Conservation (phyloP, 1,140 invertebrate genomes). For the Tachypleus tridentatus region DNA sequence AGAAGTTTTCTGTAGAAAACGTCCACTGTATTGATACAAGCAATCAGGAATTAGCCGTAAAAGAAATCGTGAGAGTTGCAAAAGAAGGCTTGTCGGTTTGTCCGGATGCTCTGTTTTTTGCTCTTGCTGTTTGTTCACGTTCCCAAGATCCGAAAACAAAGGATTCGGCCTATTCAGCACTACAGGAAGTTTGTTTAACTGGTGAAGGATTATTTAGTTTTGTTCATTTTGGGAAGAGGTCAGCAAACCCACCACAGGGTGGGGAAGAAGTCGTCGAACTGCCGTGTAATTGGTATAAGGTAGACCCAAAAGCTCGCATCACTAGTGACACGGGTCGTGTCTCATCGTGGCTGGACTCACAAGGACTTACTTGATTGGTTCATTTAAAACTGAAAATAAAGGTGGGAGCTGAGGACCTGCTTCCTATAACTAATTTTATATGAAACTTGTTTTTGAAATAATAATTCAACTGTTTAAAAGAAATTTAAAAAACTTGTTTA, state of each 20-base stretch:
- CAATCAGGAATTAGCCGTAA: too few species aligned
- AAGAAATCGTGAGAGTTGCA: too few species aligned
- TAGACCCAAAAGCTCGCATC: conserved; percentile 44
- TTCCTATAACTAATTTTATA: too few species aligned
- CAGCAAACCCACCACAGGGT: conserved; percentile 37
- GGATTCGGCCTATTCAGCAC: conserved; percentile 39
- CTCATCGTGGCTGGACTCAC: conserved; percentile 51
- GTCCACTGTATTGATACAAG: too few species aligned
- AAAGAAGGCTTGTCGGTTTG: too few species aligned
- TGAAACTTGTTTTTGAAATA: too few species aligned
- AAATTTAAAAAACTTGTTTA: too few species aligned
- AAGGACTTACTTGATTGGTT: conserved; percentile 50
- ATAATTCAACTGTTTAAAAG: too few species aligned
- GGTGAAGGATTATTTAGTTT: conserved; percentile 47
- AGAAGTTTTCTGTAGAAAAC: too few species aligned
- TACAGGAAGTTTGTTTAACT: conserved; percentile 40
- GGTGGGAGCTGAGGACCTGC: too few species aligned
- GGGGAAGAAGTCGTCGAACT: conserved; percentile 48
- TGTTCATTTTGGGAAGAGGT: conserved; percentile 43
- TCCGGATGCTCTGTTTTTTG: conserved; percentile 31
- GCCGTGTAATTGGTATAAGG: conserved; percentile 48
- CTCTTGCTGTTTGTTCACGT: conserved; percentile 42
- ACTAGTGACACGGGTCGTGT: conserved; percentile 46
- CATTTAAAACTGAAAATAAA: conserved; percentile 36
- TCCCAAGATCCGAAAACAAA: conserved; percentile 35